A percentile compares a stretch with the other conserved stretches of the same genome.
These are phyloP conservation scores for Chlorodrepanis virens DNA, from an alignment of 2,113 vertebrate genomes.

Conservation along the genomic window DNA sequence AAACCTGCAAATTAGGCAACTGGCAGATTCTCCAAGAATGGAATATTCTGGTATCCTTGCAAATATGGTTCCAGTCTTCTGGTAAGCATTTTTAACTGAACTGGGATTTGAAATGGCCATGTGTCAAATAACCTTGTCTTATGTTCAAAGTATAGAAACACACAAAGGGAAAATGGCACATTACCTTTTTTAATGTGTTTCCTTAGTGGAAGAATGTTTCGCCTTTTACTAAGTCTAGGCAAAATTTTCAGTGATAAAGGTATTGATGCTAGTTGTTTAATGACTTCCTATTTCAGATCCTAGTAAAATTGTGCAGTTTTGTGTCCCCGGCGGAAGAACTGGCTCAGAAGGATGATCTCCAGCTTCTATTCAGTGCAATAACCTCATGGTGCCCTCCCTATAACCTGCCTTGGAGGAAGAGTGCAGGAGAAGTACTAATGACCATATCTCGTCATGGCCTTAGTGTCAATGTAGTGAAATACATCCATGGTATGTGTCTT, in stretches of 20 bases:
- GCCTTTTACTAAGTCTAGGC: neutral
- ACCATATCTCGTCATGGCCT: constrained; percentile 97
- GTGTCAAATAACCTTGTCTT: neutral
- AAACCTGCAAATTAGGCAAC: neutral
- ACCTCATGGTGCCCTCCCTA: constrained; percentile 99
- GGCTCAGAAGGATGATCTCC: constrained; percentile 97
- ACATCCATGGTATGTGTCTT: constrained; percentile 86
- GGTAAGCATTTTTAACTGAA: neutral
- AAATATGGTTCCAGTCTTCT: neutral
- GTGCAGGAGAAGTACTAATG: constrained; percentile 96
- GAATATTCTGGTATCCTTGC: neutral
- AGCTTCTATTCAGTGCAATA: constrained; percentile 99
- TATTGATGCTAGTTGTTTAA: neutral
- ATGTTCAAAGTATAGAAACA: neutral
- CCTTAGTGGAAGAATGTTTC: neutral
- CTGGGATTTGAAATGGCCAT: neutral
- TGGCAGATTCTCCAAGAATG: neutral
- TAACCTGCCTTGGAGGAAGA: constrained; percentile 97
- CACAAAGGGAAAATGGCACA: accelerated
- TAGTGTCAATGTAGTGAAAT: constrained; percentile 97
- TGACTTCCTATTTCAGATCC: constrained; percentile 77
- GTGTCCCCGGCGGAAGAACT: constrained; percentile 97
- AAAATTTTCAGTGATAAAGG: neutral
- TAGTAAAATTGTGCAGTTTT: constrained; percentile 95
- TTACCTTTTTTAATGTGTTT: neutral